Conservation (phyloP, 64 coral and sea anemone species). For the Catalaphyllia jardinei region DNA sequence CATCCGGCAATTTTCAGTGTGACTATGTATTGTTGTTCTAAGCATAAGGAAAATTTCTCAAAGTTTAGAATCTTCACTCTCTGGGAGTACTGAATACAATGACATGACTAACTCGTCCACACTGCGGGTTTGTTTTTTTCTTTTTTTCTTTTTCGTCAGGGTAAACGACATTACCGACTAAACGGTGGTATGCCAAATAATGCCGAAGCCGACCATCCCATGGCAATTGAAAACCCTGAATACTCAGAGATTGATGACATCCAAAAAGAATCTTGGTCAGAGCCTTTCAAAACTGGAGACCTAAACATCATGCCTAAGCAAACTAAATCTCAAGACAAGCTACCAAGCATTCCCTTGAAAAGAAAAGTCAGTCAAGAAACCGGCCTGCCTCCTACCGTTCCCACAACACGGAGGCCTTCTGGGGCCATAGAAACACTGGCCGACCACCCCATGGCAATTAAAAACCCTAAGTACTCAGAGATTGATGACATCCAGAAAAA, state of each 20-base stretch:
- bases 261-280: not conserved
- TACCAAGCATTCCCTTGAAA: not conserved
- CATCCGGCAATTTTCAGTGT: too few species aligned
- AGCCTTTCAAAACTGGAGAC: not conserved
- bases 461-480: not conserved
- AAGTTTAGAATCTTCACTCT: too few species aligned
- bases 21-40: too few species aligned
- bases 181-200: too few species aligned
- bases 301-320: not conserved
- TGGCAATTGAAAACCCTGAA: not conserved
- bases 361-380: not conserved
- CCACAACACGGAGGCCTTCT: not conserved
- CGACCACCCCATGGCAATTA: too few species aligned
- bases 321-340: not conserved
- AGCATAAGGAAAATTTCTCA: too few species aligned
- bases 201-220: not conserved
- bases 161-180: too few species aligned
- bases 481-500: not conserved
- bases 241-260: not conserved
- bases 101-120: too few species aligned
- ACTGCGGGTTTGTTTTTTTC: too few species aligned
- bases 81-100: too few species aligned
- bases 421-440: not conserved
- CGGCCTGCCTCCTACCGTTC: not conserved
- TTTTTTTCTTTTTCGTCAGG: too few species aligned